These are phyloP conservation scores for Hermaeophaga mercurialis DNA, from an alignment of 2,888 invertebrate genomes.

Conservation along the genomic window DNA sequence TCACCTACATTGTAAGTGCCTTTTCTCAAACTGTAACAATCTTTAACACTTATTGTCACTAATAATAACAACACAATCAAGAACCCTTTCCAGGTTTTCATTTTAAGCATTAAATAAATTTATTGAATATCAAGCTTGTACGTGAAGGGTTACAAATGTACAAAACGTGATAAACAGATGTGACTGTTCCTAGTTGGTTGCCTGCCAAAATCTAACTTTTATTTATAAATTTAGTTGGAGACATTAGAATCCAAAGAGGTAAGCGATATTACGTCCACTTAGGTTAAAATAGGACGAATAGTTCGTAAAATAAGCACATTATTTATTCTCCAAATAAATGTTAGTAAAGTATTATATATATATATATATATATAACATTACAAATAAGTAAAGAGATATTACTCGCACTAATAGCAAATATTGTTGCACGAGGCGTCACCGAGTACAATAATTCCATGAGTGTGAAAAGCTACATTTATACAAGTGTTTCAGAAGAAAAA, in stretches of 20 bases:
- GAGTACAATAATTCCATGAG: no score
- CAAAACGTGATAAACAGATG: conserved; percentile 12
- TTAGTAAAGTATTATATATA: no score
- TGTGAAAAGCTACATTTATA: no score
- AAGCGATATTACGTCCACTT: no score
- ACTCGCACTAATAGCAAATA: no score
- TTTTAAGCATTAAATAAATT: conserved; percentile 4
- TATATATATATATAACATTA: no score
- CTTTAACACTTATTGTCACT: neutral
- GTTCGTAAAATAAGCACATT: no score
- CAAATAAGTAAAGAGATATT: no score
- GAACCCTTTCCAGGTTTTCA: neutral
- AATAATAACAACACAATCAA: neutral
- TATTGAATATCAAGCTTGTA: neutral
- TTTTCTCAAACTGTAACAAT: neutral
- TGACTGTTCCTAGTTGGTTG: conserved; percentile 13
- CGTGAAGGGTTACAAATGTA: neutral
- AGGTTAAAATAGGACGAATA: no score
- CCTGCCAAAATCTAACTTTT: conserved; percentile 11
- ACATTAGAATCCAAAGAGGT: neutral
- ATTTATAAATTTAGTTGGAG: conserved; percentile 5
- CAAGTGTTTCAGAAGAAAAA: no score
- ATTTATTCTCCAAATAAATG: no score
- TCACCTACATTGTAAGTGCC: conserved; percentile 6
- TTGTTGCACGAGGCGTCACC: no score